Evolutionary conservation across 2,888 invertebrate genomes (phyloP).

Genomic region (Electrophaes corylata): DNA sequence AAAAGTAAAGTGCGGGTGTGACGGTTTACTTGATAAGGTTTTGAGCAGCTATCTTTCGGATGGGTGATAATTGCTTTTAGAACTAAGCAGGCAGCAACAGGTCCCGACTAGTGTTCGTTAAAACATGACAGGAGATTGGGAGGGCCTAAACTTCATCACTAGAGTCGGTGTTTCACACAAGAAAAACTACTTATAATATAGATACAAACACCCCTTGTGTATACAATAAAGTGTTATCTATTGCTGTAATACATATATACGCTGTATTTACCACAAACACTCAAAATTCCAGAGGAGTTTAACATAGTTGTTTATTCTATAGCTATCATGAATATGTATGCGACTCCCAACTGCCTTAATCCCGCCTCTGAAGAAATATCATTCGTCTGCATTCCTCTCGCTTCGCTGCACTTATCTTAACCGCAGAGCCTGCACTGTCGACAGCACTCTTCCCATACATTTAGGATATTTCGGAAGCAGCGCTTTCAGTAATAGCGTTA

Average conservation of each 20-base stretch:
- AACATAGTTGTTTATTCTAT: constrained; percentile 47
- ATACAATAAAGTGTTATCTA: too few species aligned
- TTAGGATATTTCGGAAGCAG: constrained; percentile 39
- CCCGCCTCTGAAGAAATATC: constrained; percentile 49
- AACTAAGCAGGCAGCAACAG: too few species aligned
- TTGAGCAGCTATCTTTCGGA: too few species aligned
- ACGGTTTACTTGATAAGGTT: too few species aligned
- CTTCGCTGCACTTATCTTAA: constrained; percentile 46
- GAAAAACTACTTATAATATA: too few species aligned
- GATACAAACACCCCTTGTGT: too few species aligned
- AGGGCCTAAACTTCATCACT: too few species aligned
- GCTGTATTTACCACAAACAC: not conserved
- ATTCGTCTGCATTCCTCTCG: constrained; percentile 53
- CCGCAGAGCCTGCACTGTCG: constrained; percentile 43
- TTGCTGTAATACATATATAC: not conserved
- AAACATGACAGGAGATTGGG: too few species aligned
- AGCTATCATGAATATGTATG: constrained; percentile 45
- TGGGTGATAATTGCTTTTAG: too few species aligned
- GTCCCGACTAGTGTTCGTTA: too few species aligned
- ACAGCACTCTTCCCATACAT: constrained; percentile 42
- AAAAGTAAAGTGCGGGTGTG: too few species aligned
- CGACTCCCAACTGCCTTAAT: constrained; percentile 48
- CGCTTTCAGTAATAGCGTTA: constrained; percentile 33
- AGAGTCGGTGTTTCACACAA: too few species aligned
- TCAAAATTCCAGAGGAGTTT: constrained; percentile 3